These are phyloP conservation scores for Arctocebus calabarensis DNA, from an alignment of 2,797 vertebrate genomes.

Conservation along the genomic window DNA sequence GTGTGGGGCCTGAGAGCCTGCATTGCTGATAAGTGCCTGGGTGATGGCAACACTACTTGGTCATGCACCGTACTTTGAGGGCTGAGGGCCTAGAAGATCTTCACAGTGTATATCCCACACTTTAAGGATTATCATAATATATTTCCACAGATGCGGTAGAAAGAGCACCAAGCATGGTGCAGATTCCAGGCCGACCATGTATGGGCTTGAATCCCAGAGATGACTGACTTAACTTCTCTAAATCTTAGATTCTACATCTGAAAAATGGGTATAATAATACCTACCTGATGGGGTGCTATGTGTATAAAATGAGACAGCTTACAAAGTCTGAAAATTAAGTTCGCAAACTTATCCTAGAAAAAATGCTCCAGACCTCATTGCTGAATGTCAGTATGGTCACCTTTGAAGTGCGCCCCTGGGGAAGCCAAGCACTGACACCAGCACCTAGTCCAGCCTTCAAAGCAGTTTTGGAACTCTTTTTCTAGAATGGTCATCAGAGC, in stretches of 20 bases:
- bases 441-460: too few relatives aligned
- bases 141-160: not conserved
- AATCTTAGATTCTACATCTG: not conserved
- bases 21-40: not conserved
- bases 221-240: not conserved
- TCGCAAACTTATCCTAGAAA: too few relatives aligned
- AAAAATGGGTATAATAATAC: not conserved
- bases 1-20: not conserved
- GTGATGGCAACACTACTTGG: not conserved
- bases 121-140: not conserved
- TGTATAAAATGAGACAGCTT: not conserved
- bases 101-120: not conserved
- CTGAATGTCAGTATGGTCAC: too few relatives aligned
- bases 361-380: too few relatives aligned
- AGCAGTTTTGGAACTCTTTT: too few relatives aligned
- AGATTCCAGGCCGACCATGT: not conserved
- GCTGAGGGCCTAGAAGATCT: not conserved
- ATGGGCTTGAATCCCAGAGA: not conserved
- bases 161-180: not conserved
- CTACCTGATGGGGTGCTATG: not conserved
- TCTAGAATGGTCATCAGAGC: too few relatives aligned
- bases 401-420: too few relatives aligned
- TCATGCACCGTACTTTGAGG: not conserved
- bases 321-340: too few relatives aligned
- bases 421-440: too few relatives aligned